These are phyloP conservation scores for Choreutis nemorana DNA, from an alignment of 2,888 invertebrate genomes.

Conservation along the genomic window DNA sequence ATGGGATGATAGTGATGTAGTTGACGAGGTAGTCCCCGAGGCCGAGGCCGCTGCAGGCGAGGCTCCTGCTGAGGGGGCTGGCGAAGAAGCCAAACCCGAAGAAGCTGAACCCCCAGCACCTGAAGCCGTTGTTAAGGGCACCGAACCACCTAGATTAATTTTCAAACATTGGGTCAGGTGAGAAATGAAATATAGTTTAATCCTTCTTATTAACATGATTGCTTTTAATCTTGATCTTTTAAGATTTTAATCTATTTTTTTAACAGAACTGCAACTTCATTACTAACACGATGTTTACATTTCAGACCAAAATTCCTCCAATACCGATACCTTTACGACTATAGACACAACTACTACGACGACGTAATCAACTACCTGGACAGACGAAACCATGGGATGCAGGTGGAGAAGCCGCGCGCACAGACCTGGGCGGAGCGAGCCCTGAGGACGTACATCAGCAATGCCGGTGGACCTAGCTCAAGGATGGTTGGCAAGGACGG, in stretches of 20 bases:
- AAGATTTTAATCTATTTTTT: neutral
- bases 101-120: constrained; percentile 50
- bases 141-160: constrained; percentile 72
- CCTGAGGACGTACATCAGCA: constrained; percentile 72
- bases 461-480: constrained; percentile 75
- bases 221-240: neutral
- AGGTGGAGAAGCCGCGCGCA: constrained; percentile 76
- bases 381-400: constrained; percentile 73
- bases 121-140: constrained; percentile 44
- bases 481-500: constrained; percentile 68
- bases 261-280: neutral
- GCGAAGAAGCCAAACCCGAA: constrained; percentile 40
- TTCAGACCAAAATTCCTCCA: constrained; percentile 80
- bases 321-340: constrained; percentile 84
- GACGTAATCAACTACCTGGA: constrained; percentile 86
- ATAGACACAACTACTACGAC: constrained; percentile 86
- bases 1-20: constrained; percentile 65
- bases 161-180: constrained; percentile 87
- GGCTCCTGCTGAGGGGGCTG: constrained; percentile 18
- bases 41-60: constrained; percentile 26
- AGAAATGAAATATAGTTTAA: constrained; percentile 11
- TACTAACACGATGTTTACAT: constrained; percentile 10
- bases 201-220: no score
- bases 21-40: constrained; percentile 46
- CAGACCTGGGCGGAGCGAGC: constrained; percentile 89